phyloP scores from a whole-genome alignment of 2,888 invertebrate genomes.

The Drosophila yooni region DNA sequence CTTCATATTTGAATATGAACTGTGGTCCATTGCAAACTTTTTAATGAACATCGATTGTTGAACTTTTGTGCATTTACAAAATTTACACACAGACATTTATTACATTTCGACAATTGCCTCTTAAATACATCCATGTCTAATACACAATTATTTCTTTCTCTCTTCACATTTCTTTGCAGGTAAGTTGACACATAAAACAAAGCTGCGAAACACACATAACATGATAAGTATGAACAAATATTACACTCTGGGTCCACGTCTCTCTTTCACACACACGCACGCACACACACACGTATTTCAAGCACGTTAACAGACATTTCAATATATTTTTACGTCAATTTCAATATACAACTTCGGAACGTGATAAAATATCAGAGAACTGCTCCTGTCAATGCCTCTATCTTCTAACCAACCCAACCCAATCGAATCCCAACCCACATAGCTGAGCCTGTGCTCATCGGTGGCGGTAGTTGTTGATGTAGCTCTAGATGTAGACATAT shows the following conservation, averaged over 20 bases:
- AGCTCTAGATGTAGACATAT: constrained; percentile 21
- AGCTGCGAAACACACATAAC: constrained; percentile 28
- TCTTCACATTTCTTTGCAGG: constrained; percentile 60
- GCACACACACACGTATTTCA: constrained; percentile 13
- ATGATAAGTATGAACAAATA: constrained; percentile 47
- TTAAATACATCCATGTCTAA: constrained; percentile 18
- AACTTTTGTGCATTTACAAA: constrained; percentile 11
- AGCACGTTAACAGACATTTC: constrained; percentile 24
- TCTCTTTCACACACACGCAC: constrained; percentile 12
- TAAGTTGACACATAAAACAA: constrained; percentile 58
- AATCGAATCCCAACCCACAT: background rate
- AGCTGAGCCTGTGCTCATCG: constrained; percentile 5
- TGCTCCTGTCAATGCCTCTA: constrained; percentile 12
- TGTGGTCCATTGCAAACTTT: constrained; percentile 38
- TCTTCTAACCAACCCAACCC: background rate
- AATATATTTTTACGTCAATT: constrained; percentile 54
- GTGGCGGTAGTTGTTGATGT: background rate
- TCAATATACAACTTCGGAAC: constrained; percentile 62
- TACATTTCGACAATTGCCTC: constrained; percentile 18
- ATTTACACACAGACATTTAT: constrained; percentile 16
- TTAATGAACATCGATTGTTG: constrained; percentile 55
- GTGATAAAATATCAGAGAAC: constrained; percentile 63
- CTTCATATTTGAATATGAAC: background rate
- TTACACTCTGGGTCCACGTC: background rate
- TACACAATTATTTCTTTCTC: constrained; percentile 11